A percentile compares a stretch with the other conserved stretches of the same genome.
phyloP scores from a whole-genome alignment of 2,888 invertebrate species.

The Gasteruption jaculator region DNA sequence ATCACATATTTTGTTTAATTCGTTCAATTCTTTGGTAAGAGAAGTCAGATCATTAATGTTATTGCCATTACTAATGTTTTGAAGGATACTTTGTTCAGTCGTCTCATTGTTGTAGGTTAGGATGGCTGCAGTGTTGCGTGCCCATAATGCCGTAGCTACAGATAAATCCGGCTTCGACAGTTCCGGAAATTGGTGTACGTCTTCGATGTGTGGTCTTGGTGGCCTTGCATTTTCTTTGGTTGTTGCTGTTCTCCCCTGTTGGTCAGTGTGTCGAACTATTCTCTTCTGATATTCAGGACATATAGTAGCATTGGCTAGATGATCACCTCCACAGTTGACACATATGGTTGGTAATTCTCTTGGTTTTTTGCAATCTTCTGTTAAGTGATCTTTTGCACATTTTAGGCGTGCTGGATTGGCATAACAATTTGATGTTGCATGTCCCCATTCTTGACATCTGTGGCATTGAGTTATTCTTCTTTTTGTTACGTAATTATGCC shows the following conservation, averaged over 20 bases:
- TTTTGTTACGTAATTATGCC: conserved; percentile 27
- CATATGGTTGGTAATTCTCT: conserved; percentile 26
- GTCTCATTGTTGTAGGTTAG: neutral
- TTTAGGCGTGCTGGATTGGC: conserved; percentile 28
- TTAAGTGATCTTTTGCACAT: conserved; percentile 27
- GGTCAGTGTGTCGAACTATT: conserved; percentile 6
- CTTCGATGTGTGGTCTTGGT: neutral
- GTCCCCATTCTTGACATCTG: conserved; percentile 34
- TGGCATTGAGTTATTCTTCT: conserved; percentile 30
- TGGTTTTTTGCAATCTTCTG: conserved; percentile 26
- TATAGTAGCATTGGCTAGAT: conserved; percentile 26
- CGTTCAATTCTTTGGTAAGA: neutral
- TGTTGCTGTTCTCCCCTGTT: conserved; percentile 1
- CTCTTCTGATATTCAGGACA: conserved; percentile 23
- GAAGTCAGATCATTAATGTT: neutral
- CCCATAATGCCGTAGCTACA: neutral
- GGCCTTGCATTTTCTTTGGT: neutral
- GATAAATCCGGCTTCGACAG: neutral
- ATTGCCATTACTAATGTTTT: conserved; percentile 3
- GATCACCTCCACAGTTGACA: conserved; percentile 26
- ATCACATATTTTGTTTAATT: conserved; percentile 3
- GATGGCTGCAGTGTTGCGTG: conserved; percentile 5
- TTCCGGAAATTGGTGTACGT: neutral
- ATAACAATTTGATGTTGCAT: conserved; percentile 30
- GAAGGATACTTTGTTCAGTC: neutral